Conservation (phyloP, 2,113 vertebrate species). For the Corythornis madagascariensis region DNA sequence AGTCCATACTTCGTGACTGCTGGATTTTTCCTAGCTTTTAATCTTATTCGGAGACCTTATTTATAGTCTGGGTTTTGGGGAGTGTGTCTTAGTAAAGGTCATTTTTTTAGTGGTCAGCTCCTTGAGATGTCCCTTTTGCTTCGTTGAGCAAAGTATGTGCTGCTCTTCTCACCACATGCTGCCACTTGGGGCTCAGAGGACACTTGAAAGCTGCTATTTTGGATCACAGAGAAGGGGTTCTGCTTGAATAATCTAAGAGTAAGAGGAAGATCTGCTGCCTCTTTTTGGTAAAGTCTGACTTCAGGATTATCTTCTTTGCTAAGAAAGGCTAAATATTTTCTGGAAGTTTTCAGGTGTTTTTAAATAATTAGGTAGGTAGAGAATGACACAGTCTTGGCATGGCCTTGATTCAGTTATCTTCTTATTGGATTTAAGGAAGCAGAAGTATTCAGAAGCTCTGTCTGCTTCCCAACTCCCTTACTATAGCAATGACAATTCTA, state of each 20-base stretch:
- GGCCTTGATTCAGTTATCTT: background rate
- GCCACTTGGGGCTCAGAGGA: background rate
- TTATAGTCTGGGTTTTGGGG: background rate
- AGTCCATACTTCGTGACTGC: background rate
- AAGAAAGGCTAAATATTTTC: background rate
- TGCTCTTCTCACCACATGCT: background rate
- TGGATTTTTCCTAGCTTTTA: background rate
- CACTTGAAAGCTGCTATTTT: background rate
- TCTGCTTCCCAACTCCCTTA: background rate
- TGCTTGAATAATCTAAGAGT: background rate
- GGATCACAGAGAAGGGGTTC: background rate
- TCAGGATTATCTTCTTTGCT: background rate
- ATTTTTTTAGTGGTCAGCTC: background rate
- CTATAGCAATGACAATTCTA: background rate
- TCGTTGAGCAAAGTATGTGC: background rate
- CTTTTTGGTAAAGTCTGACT: background rate
- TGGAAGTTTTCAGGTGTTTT: background rate
- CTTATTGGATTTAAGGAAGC: background rate
- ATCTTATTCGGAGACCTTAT: background rate
- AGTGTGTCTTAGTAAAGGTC: background rate
- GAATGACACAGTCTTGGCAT: background rate
- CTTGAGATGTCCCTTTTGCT: background rate
- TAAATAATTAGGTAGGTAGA: background rate
- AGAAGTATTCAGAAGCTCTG: background rate
- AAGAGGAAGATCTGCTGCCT: background rate